Evolutionary conservation across 2,113 vertebrate genomes (phyloP), one percentile per base, ranked within the genome.

Genomic region (Urocynchramus pylzowi): DNA sequence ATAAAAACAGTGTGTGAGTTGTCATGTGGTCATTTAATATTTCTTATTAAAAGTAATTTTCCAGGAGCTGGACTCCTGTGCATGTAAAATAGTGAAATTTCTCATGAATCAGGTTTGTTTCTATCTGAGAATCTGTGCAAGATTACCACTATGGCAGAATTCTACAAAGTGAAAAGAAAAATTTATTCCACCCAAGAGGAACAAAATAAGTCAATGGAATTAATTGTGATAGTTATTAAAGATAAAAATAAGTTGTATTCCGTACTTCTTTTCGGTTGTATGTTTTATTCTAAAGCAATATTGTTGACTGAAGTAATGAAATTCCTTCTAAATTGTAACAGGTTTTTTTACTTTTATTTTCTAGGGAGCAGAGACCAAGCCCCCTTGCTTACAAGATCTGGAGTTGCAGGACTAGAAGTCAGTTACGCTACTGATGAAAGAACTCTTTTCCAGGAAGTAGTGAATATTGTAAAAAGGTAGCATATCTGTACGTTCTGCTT

Each of bases 381-480:
- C 16, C 99, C 99, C 69, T 98, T 99, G 95, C 98, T 99, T 93
- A 98, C 99, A 97, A 98, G 99, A 98, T 99, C 99, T 71, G 99
- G 99, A 80, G 94, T 99, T 96, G 98, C 99, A 85, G 98, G 99
- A 95, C 97, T 99, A 96, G 98, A 99, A 97, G 98, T 99, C 96
- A 99, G 97, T n/a, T 99, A 99, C 54, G 95, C 98, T 95, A 94
- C 97, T 67, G 99, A 99, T 95, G 99, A 99, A 97, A 99, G 98
- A 97, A 95, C 97, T 97, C 99, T 99, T 97, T 99, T 99, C 97
- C 98, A 99, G 89, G 99, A 99, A 98, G 96, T 99, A 92, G 94
- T 98, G 93, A 88, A 96, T 91, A 96, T 99, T 96, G 98, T 99
- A 95, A 99, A 99, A 95, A 99, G 98, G 99, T 99, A 98, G 95